Conservation (phyloP, 2,113 vertebrate genomes). For the Hystrix cristata region DNA sequence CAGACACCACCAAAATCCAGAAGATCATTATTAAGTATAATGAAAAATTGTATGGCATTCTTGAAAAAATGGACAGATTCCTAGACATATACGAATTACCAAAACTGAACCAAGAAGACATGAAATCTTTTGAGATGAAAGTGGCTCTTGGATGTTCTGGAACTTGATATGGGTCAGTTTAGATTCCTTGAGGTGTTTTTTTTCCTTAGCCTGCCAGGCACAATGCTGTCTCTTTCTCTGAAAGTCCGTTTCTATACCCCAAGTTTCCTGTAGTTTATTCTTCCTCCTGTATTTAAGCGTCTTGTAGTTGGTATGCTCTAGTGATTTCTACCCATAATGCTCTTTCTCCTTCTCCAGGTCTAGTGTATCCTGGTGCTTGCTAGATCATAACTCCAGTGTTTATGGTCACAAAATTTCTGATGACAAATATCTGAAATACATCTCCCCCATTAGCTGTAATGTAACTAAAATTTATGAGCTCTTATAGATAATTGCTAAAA, state of each 20-base stretch:
- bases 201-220: not conserved
- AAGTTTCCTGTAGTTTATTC: not conserved
- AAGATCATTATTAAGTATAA: not conserved
- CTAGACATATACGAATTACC: not conserved
- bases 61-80: not conserved
- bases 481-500: constrained; percentile 26
- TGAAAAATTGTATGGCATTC: not conserved
- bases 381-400: not conserved
- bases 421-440: not conserved
- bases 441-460: not conserved
- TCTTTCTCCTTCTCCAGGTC: not conserved
- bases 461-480: not conserved
- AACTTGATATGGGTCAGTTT: not conserved
- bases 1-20: not conserved
- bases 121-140: not conserved
- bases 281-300: not conserved
- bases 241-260: not conserved
- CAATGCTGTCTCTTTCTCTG: not conserved
- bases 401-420: not conserved
- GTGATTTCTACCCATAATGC: not conserved
- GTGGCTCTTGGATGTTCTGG: not conserved
- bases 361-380: not conserved
- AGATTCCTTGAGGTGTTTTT: not conserved
- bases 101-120: not conserved
- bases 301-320: not conserved